Conservation (phyloP, 2,113 vertebrate genomes). For the Corythornis madagascariensis region DNA sequence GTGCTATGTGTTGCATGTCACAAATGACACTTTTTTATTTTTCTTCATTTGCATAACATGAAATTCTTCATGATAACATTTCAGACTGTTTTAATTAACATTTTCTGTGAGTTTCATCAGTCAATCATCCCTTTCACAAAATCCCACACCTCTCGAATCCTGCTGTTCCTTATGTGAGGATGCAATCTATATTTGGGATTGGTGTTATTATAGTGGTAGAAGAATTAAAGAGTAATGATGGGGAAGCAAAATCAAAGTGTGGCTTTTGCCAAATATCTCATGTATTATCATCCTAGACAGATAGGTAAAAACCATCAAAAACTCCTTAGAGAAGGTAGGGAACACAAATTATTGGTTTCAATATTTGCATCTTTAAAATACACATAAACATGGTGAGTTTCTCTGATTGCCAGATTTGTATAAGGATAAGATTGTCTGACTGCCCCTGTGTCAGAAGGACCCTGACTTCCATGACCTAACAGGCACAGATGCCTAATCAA, state of each 20-base stretch:
- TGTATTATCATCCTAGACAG: neutral
- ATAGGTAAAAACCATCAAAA: neutral
- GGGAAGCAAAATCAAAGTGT: neutral
- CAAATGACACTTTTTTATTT: neutral
- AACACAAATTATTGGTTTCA: neutral
- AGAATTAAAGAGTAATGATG: neutral
- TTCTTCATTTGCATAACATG: neutral
- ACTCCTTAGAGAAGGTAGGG: neutral
- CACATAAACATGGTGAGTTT: neutral
- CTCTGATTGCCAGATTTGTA: neutral
- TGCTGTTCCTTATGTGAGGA: neutral
- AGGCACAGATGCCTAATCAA: neutral
- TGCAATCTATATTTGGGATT: neutral
- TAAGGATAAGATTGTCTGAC: neutral
- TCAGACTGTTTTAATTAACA: neutral
- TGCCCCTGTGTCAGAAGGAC: neutral
- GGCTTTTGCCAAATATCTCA: neutral
- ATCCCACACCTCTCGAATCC: neutral
- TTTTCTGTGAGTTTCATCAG: neutral
- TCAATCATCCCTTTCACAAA: neutral
- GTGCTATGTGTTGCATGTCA: neutral
- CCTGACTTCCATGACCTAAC: neutral
- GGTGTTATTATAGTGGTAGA: neutral
- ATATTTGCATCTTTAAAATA: neutral
- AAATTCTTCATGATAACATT: neutral